Percentiles rank a stretch among this genome's conserved stretches.
Evolutionary conservation across 1,140 invertebrate species (phyloP).

Genomic region (Carcinoscorpius rotundicauda): DNA sequence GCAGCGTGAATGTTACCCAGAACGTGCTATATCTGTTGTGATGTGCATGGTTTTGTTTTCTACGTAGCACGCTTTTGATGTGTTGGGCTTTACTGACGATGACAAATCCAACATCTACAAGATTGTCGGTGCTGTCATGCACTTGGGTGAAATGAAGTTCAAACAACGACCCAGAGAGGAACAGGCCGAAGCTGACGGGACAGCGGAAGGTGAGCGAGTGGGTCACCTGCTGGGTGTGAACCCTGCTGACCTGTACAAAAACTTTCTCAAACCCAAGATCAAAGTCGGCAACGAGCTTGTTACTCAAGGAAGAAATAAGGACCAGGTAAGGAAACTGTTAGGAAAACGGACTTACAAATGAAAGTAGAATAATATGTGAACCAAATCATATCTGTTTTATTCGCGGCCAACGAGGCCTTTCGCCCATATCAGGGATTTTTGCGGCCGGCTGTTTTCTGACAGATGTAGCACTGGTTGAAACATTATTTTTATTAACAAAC

Average conservation of each 20-base stretch:
- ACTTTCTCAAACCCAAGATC: conserved; percentile 45
- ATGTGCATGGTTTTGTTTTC: not conserved
- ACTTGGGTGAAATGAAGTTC: conserved; percentile 49
- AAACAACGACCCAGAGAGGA: conserved; percentile 49
- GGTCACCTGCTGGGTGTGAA: conserved; percentile 45
- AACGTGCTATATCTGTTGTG: too few species aligned
- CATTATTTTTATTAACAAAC: too few species aligned
- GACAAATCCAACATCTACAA: conserved; percentile 48
- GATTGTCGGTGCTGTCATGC: conserved; percentile 46
- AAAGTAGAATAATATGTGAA: too few species aligned
- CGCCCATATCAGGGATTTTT: too few species aligned
- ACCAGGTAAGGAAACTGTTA: conserved; percentile 34
- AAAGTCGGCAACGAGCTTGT: conserved; percentile 46
- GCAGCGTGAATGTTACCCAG: too few species aligned
- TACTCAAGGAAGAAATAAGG: conserved; percentile 46
- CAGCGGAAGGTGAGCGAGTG: conserved; percentile 45
- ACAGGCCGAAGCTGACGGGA: conserved; percentile 51
- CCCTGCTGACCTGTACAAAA: conserved; percentile 43
- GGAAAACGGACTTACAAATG: too few species aligned
- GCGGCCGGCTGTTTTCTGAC: too few species aligned
- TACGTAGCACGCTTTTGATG: conserved; percentile 41
- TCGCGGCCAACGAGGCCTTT: too few species aligned
- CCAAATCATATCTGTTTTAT: too few species aligned
- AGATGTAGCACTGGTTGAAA: too few species aligned
- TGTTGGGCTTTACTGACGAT: conserved; percentile 43